Conservation (phyloP, 2,888 invertebrate species). For the Congeria kusceri region DNA sequence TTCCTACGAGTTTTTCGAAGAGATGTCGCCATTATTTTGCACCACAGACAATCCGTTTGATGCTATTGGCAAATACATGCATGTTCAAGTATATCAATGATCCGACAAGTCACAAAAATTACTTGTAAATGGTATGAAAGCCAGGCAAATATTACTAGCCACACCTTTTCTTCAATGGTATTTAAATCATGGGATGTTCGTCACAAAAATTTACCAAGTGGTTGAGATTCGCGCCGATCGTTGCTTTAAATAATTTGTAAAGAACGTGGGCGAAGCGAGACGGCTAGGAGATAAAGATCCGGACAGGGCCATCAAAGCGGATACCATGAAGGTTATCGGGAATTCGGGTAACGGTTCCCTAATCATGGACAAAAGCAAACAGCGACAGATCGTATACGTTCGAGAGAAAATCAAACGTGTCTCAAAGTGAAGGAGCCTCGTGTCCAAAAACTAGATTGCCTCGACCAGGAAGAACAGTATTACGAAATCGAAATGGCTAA, state of each 20-base stretch:
- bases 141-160: too few relatives aligned
- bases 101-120: slow-evolving; percentile 25
- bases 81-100: neutral
- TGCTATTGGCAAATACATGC: slow-evolving; percentile 28
- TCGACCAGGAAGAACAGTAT: slow-evolving; percentile 38
- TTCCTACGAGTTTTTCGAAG: slow-evolving; percentile 23
- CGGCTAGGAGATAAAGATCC: slow-evolving; percentile 31
- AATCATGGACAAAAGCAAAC: slow-evolving; percentile 40
- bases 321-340: slow-evolving; percentile 49
- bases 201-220: slow-evolving; percentile 40
- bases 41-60: too few relatives aligned
- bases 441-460: slow-evolving; percentile 16
- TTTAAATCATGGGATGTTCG: slow-evolving; percentile 27
- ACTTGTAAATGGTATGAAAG: too few relatives aligned
- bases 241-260: too few relatives aligned
- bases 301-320: slow-evolving; percentile 36
- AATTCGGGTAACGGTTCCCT: slow-evolving; percentile 45
- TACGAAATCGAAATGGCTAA: too few relatives aligned
- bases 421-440: slow-evolving; percentile 27
- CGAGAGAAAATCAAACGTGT: slow-evolving; percentile 11
- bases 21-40: slow-evolving; percentile 29
- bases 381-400: too few relatives aligned
- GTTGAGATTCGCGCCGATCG: slow-evolving; percentile 32
- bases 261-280: slow-evolving; percentile 49
- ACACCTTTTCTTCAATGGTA: too few relatives aligned